Conservation (phyloP, 2,888 invertebrate species). For the Ernsta delagoae region DNA sequence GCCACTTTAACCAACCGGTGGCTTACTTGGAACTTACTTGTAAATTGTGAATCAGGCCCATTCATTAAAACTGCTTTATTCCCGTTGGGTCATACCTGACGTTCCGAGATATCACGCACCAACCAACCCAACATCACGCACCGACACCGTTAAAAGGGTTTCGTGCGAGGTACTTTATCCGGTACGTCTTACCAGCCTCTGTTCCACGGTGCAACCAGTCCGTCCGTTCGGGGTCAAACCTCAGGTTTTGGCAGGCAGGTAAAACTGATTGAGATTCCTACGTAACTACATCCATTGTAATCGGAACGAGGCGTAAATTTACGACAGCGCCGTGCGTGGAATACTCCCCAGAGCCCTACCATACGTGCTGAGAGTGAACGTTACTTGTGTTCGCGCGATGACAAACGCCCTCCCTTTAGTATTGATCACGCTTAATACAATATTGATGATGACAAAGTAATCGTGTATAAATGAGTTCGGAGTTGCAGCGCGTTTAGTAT, state of each 20-base stretch:
- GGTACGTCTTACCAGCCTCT: too few species aligned
- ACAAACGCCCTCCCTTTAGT: constrained; percentile 1
- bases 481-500: background rate
- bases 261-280: constrained; percentile 29
- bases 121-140: too few species aligned
- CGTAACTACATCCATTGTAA: constrained; percentile 30
- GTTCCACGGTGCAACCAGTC: too few species aligned
- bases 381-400: constrained; percentile 22
- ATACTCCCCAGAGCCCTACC: constrained; percentile 30
- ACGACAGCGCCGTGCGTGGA: constrained; percentile 41
- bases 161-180: too few species aligned
- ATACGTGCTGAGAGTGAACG: constrained; percentile 20
- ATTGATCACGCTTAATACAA: constrained; percentile 14
- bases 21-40: too few species aligned
- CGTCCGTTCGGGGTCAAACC: background rate
- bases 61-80: too few species aligned
- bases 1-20: too few species aligned
- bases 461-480: background rate
- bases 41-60: too few species aligned
- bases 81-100: too few species aligned
- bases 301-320: constrained; percentile 40
- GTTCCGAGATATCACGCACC: too few species aligned
- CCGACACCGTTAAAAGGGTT: too few species aligned
- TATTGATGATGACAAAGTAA: constrained; percentile 12
- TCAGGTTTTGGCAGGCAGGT: background rate